Percentiles rank a stretch among this genome's conserved stretches.
phyloP scores from a whole-genome alignment of 2,113 vertebrate species.

The Trematomus loennbergii region DNA sequence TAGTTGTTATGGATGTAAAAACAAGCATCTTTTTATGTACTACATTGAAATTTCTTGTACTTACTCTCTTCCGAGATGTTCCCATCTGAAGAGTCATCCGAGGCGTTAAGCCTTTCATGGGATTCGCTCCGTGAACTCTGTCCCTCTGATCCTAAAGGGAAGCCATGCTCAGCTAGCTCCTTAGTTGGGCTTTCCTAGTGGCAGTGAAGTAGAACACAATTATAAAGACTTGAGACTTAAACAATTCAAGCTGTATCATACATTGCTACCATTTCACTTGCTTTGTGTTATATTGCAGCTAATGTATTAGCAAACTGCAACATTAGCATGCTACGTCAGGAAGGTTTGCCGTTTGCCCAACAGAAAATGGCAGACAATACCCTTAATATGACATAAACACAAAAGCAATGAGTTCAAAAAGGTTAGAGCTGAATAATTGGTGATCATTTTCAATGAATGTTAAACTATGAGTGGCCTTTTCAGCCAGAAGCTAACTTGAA shows the following conservation, averaged over 20 bases:
- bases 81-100: conserved; percentile 81
- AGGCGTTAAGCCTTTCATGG: conserved; percentile 64
- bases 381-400: not conserved
- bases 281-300: not conserved
- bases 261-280: not conserved
- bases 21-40: not conserved
- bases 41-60: conserved; percentile 16
- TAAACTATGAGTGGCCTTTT: not conserved
- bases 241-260: not conserved
- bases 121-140: conserved; percentile 45
- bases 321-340: not conserved
- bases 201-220: not conserved
- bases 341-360: not conserved
- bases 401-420: not conserved
- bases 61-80: conserved; percentile 88
- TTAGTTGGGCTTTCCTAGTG: conserved; percentile 93
- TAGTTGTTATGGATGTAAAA: not conserved
- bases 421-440: not conserved
- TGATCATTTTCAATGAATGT: not conserved
- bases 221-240: not conserved
- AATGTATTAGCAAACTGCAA: not conserved
- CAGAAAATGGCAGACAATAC: not conserved
- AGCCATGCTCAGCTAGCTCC: conserved; percentile 87
- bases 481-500: not conserved
- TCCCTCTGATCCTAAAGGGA: conserved; percentile 75